Evolutionary conservation across 2,888 invertebrate species (phyloP).

Genomic region (Drosophila pegasa): DNA sequence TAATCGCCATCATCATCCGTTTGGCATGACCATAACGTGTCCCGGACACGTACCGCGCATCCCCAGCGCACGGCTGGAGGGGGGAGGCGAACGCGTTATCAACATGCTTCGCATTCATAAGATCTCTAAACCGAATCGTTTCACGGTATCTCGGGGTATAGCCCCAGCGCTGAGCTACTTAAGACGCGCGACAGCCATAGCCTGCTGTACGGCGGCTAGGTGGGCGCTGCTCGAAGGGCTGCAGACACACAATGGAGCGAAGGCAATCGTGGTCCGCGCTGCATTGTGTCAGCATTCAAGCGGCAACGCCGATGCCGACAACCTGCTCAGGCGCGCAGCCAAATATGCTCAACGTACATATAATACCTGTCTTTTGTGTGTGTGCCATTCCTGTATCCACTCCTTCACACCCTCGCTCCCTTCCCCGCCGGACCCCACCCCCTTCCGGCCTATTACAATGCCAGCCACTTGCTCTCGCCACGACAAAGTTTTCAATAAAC

Average conservation of each 20-base stretch:
- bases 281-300: constrained; percentile 61
- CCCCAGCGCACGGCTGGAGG: constrained; percentile 14
- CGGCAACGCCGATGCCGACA: constrained; percentile 54
- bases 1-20: constrained; percentile 72
- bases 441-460: constrained; percentile 23
- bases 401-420: neutral
- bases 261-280: constrained; percentile 34
- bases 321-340: constrained; percentile 65
- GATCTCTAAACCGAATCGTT: constrained; percentile 65
- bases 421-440: neutral
- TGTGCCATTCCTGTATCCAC: constrained; percentile 24
- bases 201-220: neutral
- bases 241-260: constrained; percentile 46
- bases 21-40: constrained; percentile 68
- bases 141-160: constrained; percentile 32
- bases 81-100: constrained; percentile 59
- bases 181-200: constrained; percentile 46
- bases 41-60: constrained; percentile 69
- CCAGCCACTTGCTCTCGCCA: constrained; percentile 70
- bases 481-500: constrained; percentile 82
- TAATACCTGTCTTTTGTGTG: constrained; percentile 76
- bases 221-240: neutral
- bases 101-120: constrained; percentile 75
- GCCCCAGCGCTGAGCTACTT: constrained; percentile 69
- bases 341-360: constrained; percentile 70